Conservation (phyloP, 2,113 vertebrate genomes). For the Empidonax traillii region DNA sequence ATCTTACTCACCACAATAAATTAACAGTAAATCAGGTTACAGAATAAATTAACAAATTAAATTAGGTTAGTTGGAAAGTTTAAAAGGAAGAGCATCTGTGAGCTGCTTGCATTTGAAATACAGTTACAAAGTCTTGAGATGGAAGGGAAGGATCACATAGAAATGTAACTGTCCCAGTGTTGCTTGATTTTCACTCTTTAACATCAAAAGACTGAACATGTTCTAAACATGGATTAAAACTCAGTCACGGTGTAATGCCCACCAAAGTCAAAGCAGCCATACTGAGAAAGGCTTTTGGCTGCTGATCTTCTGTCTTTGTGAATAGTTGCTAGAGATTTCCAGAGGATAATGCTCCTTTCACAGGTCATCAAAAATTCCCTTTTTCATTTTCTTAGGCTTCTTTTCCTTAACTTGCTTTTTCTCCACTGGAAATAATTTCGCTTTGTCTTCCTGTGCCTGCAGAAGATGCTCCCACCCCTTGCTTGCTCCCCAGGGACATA, state of each 20-base stretch:
- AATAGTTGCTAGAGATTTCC: neutral
- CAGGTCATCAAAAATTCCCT: neutral
- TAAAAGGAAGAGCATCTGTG: neutral
- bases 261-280: neutral
- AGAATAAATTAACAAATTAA: conserved; percentile 73
- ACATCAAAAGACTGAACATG: neutral
- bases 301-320: neutral
- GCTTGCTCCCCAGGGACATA: rapidly evolving
- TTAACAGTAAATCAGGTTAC: conserved; percentile 42
- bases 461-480: neutral
- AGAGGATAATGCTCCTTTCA: rapidly evolving
- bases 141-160: neutral
- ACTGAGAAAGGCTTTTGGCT: neutral
- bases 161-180: neutral
- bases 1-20: conserved; percentile 67
- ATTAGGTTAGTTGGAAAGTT: conserved; percentile 44
- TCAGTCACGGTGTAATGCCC: neutral
- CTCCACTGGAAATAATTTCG: neutral
- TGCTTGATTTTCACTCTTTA: neutral
- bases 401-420: neutral
- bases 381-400: neutral
- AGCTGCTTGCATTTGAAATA: neutral
- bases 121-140: neutral
- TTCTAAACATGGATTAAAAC: neutral
- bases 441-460: neutral